Percentiles rank a stretch among this genome's conserved stretches.
Evolutionary conservation across 2,113 vertebrate genomes (phyloP).

Genomic region (Labeo rohita): DNA sequence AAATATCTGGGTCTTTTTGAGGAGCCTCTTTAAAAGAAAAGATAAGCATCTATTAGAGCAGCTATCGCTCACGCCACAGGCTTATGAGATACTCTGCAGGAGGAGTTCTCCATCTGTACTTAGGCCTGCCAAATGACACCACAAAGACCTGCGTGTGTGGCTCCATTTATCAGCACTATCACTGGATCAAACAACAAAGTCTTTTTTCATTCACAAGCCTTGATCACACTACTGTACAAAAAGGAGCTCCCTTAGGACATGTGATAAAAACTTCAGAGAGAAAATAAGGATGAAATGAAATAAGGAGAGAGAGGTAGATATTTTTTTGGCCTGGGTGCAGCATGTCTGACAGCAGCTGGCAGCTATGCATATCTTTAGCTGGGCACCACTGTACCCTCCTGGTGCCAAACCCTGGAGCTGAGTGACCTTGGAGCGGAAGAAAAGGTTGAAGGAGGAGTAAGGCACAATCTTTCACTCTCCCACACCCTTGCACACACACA

Average conservation of each 20-base stretch:
- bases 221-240: not conserved
- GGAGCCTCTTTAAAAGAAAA: constrained; percentile 2
- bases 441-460: constrained; percentile 62
- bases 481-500: not conserved
- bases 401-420: constrained; percentile 58
- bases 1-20: not conserved
- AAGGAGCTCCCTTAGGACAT: not conserved
- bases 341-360: constrained; percentile 57
- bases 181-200: not conserved
- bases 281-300: not conserved
- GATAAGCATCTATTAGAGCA: constrained; percentile 55
- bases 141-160: not conserved
- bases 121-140: constrained; percentile 1
- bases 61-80: constrained; percentile 14
- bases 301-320: not conserved
- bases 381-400: constrained; percentile 58
- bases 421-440: constrained; percentile 72
- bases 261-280: not conserved
- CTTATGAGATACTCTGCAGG: not conserved
- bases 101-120: constrained; percentile 9
- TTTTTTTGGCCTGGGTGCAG: constrained; percentile 34
- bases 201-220: constrained; percentile 24
- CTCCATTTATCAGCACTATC: constrained; percentile 24
- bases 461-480: constrained; percentile 10
- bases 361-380: constrained; percentile 56